Evolutionary conservation across 2,888 invertebrate species (phyloP), one percentile per base, ranked within the genome.

Genomic region (Carpatolechia fugitivella): DNA sequence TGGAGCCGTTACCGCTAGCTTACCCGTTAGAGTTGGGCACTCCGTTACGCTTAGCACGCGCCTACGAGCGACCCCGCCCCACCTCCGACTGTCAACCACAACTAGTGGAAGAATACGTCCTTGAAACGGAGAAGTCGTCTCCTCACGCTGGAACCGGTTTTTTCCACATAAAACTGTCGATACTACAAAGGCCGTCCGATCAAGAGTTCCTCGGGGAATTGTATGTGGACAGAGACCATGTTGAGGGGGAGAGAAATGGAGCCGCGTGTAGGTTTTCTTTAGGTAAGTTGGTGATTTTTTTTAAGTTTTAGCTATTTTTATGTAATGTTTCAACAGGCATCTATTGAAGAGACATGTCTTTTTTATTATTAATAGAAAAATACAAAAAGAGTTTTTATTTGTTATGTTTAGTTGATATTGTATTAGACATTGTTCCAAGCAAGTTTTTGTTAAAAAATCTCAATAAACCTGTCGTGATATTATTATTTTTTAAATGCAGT

Each of bases 191-290:
- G 81, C 95, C 96, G 69, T 94, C 95, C 55, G 97, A 97, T 84
- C 96, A 95, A 60, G 96, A 96, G 85, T 97, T 95, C 85, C 91
- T 97, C 60, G 98, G 98, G 24, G 96, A 97, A 82, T 90, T 98
- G 52, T 97, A 97, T 82, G 94, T 98, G 54, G 97, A 97, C 81
- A 92, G 95, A 66, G 97, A 97, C 78, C 95, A 94, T 76, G 92
- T 93, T 48, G 94, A 95, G 65, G 94, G 94, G 3, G 93, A 94
- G 75, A 92, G 87, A 58, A 95, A 96, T 78, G 96, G 96, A 16
- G 94, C 96, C 49, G 94, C 96, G 3, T 97, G 97, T 89, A 92
- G 95, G 86, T 97, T 94, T 84, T 91, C 92, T 8, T 81, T 94
- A 74, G 93, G 92, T 87, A 66, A 44, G 44, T 6, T n/a, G 1